Conservation (phyloP, 2,113 vertebrate genomes). For the Neotragus moschatus region DNA sequence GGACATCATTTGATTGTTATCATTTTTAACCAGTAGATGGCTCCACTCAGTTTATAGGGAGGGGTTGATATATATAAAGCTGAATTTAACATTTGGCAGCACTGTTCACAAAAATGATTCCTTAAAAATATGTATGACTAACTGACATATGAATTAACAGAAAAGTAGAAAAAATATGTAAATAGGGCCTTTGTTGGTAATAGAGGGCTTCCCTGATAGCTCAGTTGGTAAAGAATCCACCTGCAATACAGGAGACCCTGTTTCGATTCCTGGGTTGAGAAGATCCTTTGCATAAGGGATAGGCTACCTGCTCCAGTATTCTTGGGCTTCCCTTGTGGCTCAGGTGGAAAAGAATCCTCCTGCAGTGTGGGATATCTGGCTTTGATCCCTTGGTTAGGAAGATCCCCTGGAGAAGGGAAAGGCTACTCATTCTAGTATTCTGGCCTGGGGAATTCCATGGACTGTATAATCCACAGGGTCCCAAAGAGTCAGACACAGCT, state of each 20-base stretch:
- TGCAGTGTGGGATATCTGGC: not conserved
- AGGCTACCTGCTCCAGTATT: not conserved
- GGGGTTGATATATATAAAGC: not conserved
- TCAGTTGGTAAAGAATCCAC: not conserved
- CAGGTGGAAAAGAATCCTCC: not conserved
- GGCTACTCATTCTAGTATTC: not conserved
- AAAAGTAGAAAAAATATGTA: not conserved
- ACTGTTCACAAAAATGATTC: not conserved
- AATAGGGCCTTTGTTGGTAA: not conserved
- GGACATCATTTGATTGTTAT: not conserved
- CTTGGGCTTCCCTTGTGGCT: not conserved
- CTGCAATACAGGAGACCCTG: not conserved
- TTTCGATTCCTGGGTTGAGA: not conserved
- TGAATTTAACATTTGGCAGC: not conserved
- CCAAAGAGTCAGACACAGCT: not conserved
- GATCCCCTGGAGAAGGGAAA: not conserved
- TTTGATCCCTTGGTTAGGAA: not conserved
- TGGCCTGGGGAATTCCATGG: not conserved
- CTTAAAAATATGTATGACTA: not conserved
- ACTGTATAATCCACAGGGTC: not conserved
- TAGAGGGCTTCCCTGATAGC: not conserved
- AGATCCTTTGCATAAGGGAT: not conserved
- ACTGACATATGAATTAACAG: not conserved
- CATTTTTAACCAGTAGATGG: not conserved
- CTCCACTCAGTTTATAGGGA: not conserved